Base-by-base conservation (phyloP, 2,888 invertebrate species). In the Panopea generosa region DNA sequence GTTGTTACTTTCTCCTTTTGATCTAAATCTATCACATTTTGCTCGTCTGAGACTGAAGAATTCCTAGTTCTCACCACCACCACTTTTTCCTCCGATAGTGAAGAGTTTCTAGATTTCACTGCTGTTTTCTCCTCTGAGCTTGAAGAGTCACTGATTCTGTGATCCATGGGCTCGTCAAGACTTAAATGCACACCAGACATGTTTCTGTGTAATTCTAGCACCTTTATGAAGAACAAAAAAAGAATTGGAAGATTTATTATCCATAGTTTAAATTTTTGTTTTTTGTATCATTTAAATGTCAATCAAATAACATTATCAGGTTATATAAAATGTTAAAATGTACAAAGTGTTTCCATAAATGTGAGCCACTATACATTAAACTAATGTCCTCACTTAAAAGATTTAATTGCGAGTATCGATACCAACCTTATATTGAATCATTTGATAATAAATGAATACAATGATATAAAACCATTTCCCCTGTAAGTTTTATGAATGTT, bases 181-280 rank as follows among this genome's bases (percentile, higher is more conserved):
- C 61, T 59, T 55, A 78, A 56, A 43, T 73, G 69, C 29, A 77
- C 68, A 33, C 77, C 76, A 6, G 73, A 77, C 11, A 7, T 11
- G 57, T 82, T 79, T 65, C 86, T 82, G 55, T 86, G 87, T 49
- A 82, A 82, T 72, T 89, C 87, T 60, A 89, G 68, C 49, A 89
- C 73, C 89, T 89, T 76, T 72, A 74, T 14, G 57, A 68, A 24
- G 65, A 47, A 55, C 47, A 52, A 29, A 11, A 0, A 22, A 18
- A 40, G 18, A 43, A 18, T 40, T 20, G 22, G 6, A 22, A 20
- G 1, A 24, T 4, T 38, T 7, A 22, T 43, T 20, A 24, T 27
- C 22, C 0, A 26, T 20, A 24, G 22, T 24, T 4, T 7, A 49
- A n/a, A 56, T 6, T 2, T n/a, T 60, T n/a, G n/a, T n/a, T n/a